Base-by-base conservation (phyloP, 2,113 vertebrate species). In the Ptychochromis oligacanthus region DNA sequence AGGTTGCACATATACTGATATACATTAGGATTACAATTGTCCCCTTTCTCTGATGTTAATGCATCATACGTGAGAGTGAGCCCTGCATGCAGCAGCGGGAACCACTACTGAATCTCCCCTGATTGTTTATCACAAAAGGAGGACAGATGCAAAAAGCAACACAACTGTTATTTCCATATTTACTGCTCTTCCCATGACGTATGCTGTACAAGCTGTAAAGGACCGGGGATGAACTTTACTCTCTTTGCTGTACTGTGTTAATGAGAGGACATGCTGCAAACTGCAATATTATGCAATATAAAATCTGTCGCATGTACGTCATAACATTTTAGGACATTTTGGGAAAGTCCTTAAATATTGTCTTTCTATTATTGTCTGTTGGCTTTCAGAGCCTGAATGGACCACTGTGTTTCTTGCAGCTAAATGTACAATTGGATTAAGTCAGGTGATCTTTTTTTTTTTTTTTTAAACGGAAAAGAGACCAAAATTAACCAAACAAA, bases 71-170 rank as follows among this genome's bases (percentile, higher is more conserved):
- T 77, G 60, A 83, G 17, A 15, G 5, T 49, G 7, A 26, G 15
- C n/a, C 38, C 55, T 55, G n/a, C 54, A 26, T 38, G 36, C 22
- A 76, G 36, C 36, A 43, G 74, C n/a, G 52, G 28, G 11, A 22
- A 11, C n/a, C 20, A 79, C 20, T 17, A 10, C 56, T 70, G 13
- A 31, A 72, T 76, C 74, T 34, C 81, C 52, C 9, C 52, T 74
- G 77, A 79, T 56, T 79, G 58, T 65, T 82, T 80, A 28, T 57
- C 38, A 43, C 40, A 59, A 70, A 6, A 12, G 7, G 10, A 64
- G 43, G 57, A 7, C 54, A 59, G 60, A 82, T 65, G 55, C 36
- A 80, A 81, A 55, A 81, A 64, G 57, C n/a, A 74, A 61, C 24
- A 58, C 52, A 65, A 64, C 57, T 36, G 28, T 5, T 0, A 52